Base-by-base conservation (phyloP, 2,888 invertebrate species). In the Anaspis maculata region DNA sequence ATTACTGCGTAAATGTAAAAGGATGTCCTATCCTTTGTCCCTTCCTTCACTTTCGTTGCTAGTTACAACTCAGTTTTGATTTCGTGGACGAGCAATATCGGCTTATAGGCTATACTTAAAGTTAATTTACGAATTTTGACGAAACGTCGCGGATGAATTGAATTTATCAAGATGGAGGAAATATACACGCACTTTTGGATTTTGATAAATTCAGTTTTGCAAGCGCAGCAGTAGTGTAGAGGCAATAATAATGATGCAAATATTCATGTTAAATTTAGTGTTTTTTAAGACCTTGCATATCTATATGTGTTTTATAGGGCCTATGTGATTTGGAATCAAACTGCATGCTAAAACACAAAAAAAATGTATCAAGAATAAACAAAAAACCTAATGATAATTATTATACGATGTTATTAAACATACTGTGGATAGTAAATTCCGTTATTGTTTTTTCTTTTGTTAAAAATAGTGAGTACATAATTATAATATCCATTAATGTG, bases 181-280 rank as follows among this genome's bases (percentile, higher is more conserved):
- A 25, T 9, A 12, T 16, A 4, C 5, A 7, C 24, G 11, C 14
- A 12, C 23, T 6, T 12, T 24, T 24, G 16, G 24, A 31, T 45
- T 41, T 43, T 34, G 31, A 38, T 34, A 27, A 34, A 38, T 32
- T 24, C 15, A 12, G 27, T 33, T 30, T 15, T 14, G 10, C 4
- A 4, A 10, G 12, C 31, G 25, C 29, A 27, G 16, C 47, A 32
- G 43, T 50, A 50, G 50, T 50, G 48, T 50, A 50, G 41, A 46
- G 50, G 50, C 50, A 50, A 50, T 50, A 50, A 49, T n/a, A n/a
- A 38, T 32, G 16, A 44, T 45, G 41, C 42, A 40, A 39, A 42
- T 41, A 43, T 41, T 35, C 34, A 37, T 41, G 39, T 41, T 42
- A 42, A 39, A 36, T 37, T 42, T 45, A 46, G 40, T 44, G 44